Conservation (phyloP, 2,797 vertebrate genomes). For the Arnoldichthys spilopterus region DNA sequence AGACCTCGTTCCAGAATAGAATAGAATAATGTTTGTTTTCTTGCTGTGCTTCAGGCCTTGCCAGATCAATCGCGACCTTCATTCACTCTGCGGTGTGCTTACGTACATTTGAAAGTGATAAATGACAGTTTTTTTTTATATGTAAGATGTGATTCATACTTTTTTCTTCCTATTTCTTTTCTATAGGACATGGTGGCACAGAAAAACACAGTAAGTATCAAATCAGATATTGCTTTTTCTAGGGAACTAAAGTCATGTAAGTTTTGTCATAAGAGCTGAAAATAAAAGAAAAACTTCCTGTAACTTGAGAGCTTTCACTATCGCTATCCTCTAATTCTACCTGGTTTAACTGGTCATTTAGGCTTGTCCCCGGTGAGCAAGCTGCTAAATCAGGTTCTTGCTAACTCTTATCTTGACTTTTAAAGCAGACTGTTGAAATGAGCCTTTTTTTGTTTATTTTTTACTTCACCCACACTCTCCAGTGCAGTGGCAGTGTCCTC, state of each 20-base stretch:
- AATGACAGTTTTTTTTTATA: background rate
- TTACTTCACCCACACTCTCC: no score
- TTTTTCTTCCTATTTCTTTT: conserved; percentile 51
- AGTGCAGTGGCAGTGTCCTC: no score
- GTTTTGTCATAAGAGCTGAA: background rate
- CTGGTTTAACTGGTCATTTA: background rate
- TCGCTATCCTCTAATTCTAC: background rate
- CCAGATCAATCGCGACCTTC: background rate
- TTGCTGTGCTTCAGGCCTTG: background rate
- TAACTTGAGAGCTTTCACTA: background rate
- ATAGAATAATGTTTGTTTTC: conserved; percentile 2
- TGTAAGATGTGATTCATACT: conserved; percentile 29
- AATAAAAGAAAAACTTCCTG: background rate
- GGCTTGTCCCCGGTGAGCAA: background rate
- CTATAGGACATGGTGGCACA: conserved; percentile 91
- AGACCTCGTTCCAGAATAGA: background rate
- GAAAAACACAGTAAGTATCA: conserved; percentile 95
- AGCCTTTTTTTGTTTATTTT: no score
- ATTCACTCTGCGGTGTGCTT: background rate
- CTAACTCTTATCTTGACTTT: background rate
- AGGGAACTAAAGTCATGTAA: background rate
- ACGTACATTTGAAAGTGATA: background rate
- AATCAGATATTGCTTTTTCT: conserved; percentile 31
- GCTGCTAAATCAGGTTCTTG: background rate
- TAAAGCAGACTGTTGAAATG: no score